Percentiles rank a stretch among this genome's conserved stretches.
These are phyloP conservation scores for Myathropa florea DNA, from an alignment of 2,888 invertebrate species.

Conservation along the genomic window DNA sequence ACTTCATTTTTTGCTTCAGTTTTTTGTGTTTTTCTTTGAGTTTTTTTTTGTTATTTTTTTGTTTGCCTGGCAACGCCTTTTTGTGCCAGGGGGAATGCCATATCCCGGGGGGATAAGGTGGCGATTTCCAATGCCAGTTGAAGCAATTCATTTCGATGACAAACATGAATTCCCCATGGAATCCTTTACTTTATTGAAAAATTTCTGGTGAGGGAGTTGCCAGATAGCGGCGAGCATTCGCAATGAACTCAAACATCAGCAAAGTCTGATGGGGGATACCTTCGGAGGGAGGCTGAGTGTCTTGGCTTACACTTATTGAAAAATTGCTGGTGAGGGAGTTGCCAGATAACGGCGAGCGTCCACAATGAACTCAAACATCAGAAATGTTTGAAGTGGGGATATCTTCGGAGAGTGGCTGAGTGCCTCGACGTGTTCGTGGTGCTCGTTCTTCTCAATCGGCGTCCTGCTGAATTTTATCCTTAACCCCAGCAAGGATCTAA, in stretches of 20 bases:
- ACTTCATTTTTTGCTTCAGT: not conserved
- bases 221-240: not conserved
- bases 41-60: slow-evolving; percentile 31
- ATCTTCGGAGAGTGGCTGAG: too few species aligned
- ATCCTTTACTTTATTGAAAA: not conserved
- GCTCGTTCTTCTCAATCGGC: too few species aligned
- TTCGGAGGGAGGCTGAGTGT: too few species aligned
- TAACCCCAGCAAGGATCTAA: not conserved
- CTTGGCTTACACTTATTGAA: too few species aligned
- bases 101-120: not conserved
- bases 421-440: too few species aligned
- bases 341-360: too few species aligned
- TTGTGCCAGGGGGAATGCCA: not conserved
- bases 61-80: not conserved
- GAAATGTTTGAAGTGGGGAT: too few species aligned
- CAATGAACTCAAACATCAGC: too few species aligned
- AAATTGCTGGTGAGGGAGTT: too few species aligned
- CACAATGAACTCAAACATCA: too few species aligned
- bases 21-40: not conserved
- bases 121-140: not conserved
- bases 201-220: not conserved
- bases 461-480: not conserved
- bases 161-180: slow-evolving; percentile 8
- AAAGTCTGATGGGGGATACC: too few species aligned
- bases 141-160: not conserved